Base-by-base conservation (phyloP, 2,888 invertebrate species). In the Athalia rosae region DNA sequence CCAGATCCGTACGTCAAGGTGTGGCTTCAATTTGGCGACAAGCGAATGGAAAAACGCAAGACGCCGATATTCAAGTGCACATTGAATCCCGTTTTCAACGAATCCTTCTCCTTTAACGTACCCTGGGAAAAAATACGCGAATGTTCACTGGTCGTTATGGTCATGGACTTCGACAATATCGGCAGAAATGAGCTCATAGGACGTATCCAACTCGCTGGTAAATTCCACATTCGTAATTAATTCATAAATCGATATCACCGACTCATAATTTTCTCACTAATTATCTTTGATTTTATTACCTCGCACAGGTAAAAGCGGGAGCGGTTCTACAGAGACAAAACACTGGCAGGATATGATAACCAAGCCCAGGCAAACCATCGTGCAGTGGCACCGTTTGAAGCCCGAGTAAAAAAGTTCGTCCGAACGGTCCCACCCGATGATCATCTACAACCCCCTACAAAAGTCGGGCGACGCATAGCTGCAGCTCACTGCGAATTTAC, bases 281-380 rank as follows among this genome's bases (percentile, higher is more conserved):
- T 28, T 28, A 28, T 28, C 28, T 28, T 28, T 28, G 28, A 28
- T 28, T 28, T 28, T 28, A 28, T 28, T 28, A 28, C 28, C 0
- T 28, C 2, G 28, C 93, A n/a, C 91, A 97, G 97, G 97, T 78
- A 97, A 97, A 90, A 97, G 96, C 87, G 97, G 97, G 9, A 98
- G 97, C 76, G 98, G 98, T 0, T 98, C 98, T 15, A 95, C 97
- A 77, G 98, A 98, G 91, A 97, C 97, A 56, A 98, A 98, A 89
- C 98, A 98, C 90, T 98, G 98, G 98, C 98, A 98, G 87, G 98
- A 98, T 89, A 98, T 98, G 98, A 97, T 98, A 84, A 97, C 97
- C 80, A 98, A 98, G 91, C 98, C 98, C 41, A 92, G 98, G 83
- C 98, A 98, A 91, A 97, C 97, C 85, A 97, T 98, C 86, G 96